Percentiles rank a stretch among this genome's conserved stretches.
These are phyloP conservation scores for Caenorhabditis angaria DNA, from an alignment of 2,888 invertebrate species.

Conservation along the genomic window DNA sequence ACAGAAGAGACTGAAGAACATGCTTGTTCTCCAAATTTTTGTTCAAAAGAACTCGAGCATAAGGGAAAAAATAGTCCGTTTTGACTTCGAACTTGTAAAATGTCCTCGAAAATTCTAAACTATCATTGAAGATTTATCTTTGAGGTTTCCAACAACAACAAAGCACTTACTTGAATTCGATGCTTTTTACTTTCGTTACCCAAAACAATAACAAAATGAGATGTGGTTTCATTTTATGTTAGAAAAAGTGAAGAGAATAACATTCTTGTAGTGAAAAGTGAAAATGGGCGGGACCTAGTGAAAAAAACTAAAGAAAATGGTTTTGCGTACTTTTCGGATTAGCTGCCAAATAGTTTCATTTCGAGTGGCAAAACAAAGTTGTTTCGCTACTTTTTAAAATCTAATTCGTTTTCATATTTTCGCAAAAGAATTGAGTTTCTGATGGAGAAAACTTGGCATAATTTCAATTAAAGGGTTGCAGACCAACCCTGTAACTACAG, in stretches of 20 bases:
- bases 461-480: too few relatives aligned
- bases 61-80: constrained; percentile 32
- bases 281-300: background rate
- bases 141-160: background rate
- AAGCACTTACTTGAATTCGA: background rate
- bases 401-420: too few relatives aligned
- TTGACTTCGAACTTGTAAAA: constrained; percentile 31
- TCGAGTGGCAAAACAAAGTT: too few relatives aligned
- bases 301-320: background rate
- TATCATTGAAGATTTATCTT: background rate
- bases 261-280: background rate
- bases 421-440: too few relatives aligned
- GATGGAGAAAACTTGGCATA: too few relatives aligned
- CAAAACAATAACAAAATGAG: background rate
- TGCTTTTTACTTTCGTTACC: background rate
- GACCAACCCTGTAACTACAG: too few relatives aligned
- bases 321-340: background rate
- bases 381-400: too few relatives aligned
- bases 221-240: background rate
- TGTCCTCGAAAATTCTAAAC: constrained; percentile 36
- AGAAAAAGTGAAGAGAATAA: background rate
- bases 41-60: constrained; percentile 34
- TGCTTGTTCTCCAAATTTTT: constrained; percentile 37
- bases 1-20: constrained; percentile 18
- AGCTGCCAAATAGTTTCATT: too few relatives aligned